Evolutionary conservation across 2,797 vertebrate genomes (phyloP), one percentile per base, ranked within the genome.

Genomic region (Aselliscus stoliczkanus): DNA sequence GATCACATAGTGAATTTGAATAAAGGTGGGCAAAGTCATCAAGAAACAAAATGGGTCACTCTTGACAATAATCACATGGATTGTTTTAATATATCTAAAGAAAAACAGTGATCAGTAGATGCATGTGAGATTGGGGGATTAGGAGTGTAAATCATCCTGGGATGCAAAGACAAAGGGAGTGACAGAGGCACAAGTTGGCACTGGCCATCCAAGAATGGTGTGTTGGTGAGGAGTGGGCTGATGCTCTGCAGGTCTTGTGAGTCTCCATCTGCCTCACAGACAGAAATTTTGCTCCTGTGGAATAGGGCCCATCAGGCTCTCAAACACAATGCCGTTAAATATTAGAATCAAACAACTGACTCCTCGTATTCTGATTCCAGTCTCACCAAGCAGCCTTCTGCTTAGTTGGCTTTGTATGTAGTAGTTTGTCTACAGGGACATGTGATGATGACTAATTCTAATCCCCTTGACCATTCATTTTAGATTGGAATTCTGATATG

Each of bases 301-400:
- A 81, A 65, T 25, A n/a, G 8, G 47, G 18, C 34, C 62, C 27
- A 37, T 13, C 34, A 77, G 37, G 21, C 21, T 73, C n/a, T 37
- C 72, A 69, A 80, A 70, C 2, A 8, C 62, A 64, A 31, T 25
- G 75, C 85, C 80, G 50, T 34, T 77, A 82, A 94, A 67, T 39
- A 79, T 83, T 79, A 90, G 50, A 79, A 65, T 86, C 75, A 87
- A 86, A 79, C 44, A 76, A 39, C 9, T 54, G 54, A 67, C 56
- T 50, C 37, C 11, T 12, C n/a, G 93, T 69, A 64, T 56, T 91
- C n/a, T 88, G 82, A 76, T 34, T 90, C 54, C 42, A 52, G 23
- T 65, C 60, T 97, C 62, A 80, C 52, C 31, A 76, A 93, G 90
- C 88, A 85, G 11, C 80, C 72, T 81, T 97, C 88, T 94, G 91